Evolutionary conservation across 2,113 vertebrate genomes (phyloP), one percentile per base, ranked within the genome.

Genomic region (Rhinopithecus roxellana): DNA sequence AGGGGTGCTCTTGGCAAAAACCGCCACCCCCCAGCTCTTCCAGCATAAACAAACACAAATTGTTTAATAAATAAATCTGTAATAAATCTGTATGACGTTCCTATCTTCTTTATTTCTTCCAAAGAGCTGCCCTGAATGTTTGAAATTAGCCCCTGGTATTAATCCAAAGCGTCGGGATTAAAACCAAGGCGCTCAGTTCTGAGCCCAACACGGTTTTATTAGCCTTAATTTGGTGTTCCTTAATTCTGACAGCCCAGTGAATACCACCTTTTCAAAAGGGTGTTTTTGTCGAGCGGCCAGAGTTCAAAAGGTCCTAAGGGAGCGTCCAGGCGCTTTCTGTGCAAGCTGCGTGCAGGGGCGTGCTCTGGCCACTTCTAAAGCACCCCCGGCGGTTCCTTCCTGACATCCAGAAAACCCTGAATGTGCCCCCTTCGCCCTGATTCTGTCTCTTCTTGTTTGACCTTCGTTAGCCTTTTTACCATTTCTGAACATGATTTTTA

Each of bases 221-320:
- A 90, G 84, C 90, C 90, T 98, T 96, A 64, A 96, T 97, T 97
- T 91, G 74, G 57, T 72, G 52, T 72, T 67, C 23, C 93, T 90
- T 82, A 23, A 93, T 96, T 96, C 61, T 70, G 94, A 87, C 74
- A 82, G 96, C 82, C 86, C 94, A 74, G 83, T 32, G 92, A 94
- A 91, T 95, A 67, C 40, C 77, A 86, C 70, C 89, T 97, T 98
- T 94, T 97, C 94, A 97, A 97, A 95, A 96, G 77, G 27, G 92
- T 35, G 94, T 74, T 98, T 98, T 96, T 93, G 96, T 93, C 93
- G 55, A 95, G 95, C 89, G 88, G 96, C 94, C 38, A 77, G 96
- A 97, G 98, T 98, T 99, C 98, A 98, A 98, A 98, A 98, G 98
- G 98, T 98, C 97, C 97, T 50, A 80, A 80, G 0, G 20, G 90